Evolutionary conservation across 1,140 invertebrate genomes (phyloP), one percentile per base, ranked within the genome.

Genomic region (Sitobion miscanthi): DNA sequence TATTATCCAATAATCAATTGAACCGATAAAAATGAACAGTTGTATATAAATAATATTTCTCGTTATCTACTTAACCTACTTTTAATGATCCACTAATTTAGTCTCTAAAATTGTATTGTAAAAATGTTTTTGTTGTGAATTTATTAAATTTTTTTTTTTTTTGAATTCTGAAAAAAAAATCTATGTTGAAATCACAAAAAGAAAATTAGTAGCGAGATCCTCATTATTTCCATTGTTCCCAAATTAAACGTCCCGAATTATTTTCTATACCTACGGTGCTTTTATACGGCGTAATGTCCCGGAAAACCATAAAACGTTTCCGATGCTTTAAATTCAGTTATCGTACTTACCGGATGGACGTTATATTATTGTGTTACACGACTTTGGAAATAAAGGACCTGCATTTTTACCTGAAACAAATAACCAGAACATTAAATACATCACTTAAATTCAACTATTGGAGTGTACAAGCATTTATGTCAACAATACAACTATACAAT

Each of bases 331-430:
- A 89, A 89, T 57, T 42, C 88, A 38, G 52, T 57, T 89, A 89
- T 57, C 23, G 88, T 89, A 89, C 88, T 89, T 89, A 89, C 88
- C 52, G 88, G 88, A 89, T 57, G 52, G 88, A 89, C 88, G 49
- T 89, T 89, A 88, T 88, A 62, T 62, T 47, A 62, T 62, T 47
- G 47, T 49, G 47, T 88, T 8, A 47, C 2, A 57, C 11, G n/a
- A 17, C 52, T 89, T 57, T 57, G 38, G 35, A 38, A 42, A 38
- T 25, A 9, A 57, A 89, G 11, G 30, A 77, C n/a, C 42, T 42
- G 42, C 11, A 89, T 89, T 57, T 25, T 89, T 89, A 89, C 88
- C 88, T 89, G 88, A 89, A 89, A 89, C 23, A 89, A 57, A 52
- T n/a, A 35, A 88, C 4, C 30, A 47, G 4, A 35, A n/a, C 30